Conservation (phyloP, 2,113 vertebrate genomes). For the Cygnus atratus region DNA sequence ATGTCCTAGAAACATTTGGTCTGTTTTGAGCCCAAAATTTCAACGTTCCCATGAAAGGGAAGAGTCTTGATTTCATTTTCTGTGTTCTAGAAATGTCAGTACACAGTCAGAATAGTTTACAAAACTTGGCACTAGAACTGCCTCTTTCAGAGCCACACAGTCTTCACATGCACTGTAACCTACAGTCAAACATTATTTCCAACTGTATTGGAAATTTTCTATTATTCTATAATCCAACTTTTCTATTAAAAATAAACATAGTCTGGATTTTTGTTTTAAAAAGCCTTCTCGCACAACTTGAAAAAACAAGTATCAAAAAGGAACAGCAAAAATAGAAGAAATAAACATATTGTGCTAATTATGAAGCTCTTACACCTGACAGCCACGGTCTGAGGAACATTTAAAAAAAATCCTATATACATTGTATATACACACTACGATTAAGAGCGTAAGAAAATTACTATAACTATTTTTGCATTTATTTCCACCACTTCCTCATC, state of each 20-base stretch:
- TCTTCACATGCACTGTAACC: slow-evolving; percentile 30
- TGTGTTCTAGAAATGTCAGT: background rate
- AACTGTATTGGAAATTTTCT: slow-evolving; percentile 29
- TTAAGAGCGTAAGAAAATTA: slow-evolving; percentile 60
- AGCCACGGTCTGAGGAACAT: slow-evolving; percentile 31
- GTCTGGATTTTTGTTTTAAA: slow-evolving; percentile 35
- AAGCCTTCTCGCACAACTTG: slow-evolving; percentile 15
- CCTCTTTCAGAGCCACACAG: slow-evolving; percentile 16
- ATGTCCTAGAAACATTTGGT: background rate
- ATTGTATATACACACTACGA: slow-evolving; percentile 59
- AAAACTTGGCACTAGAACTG: slow-evolving; percentile 54
- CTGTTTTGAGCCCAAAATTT: background rate
- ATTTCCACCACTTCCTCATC: slow-evolving; percentile 16
- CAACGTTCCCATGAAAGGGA: background rate
- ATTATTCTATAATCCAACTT: slow-evolving; percentile 16
- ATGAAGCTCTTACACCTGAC: slow-evolving; percentile 17
- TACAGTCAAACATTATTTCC: slow-evolving; percentile 34
- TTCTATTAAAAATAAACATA: slow-evolving; percentile 60
- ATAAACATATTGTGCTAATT: slow-evolving; percentile 51
- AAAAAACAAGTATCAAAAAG: slow-evolving; percentile 61
- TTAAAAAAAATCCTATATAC: slow-evolving; percentile 60
- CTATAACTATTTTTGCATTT: slow-evolving; percentile 39
- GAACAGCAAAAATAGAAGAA: slow-evolving; percentile 53
- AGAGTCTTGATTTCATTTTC: background rate
- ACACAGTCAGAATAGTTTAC: background rate